A percentile compares a stretch with the other conserved stretches of the same genome.
Conservation (phyloP, 1,140 invertebrate genomes). For the Luehdorfia chinensis region DNA sequence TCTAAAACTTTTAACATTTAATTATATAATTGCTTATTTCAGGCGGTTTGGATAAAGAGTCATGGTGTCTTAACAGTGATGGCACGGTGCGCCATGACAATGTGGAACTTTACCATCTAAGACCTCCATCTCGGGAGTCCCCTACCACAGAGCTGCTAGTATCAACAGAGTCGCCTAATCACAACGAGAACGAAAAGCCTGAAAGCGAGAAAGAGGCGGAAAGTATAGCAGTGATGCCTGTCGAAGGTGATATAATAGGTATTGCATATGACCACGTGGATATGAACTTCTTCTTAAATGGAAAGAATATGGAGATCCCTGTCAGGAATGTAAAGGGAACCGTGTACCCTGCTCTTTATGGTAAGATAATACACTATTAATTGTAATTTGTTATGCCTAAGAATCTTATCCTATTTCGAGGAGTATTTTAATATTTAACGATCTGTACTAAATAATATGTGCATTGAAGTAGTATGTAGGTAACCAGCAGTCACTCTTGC, state of each 20-base stretch:
- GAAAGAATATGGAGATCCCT: constrained; percentile 90
- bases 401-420: too few species aligned
- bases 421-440: neutral
- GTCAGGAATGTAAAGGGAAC: constrained; percentile 93
- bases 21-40: constrained; percentile 33
- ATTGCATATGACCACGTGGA: constrained; percentile 98
- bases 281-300: constrained; percentile 97
- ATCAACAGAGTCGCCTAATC: constrained; percentile 42
- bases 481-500: too few species aligned
- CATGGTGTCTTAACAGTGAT: constrained; percentile 95
- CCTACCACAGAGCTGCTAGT: constrained; percentile 73
- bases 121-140: constrained; percentile 67
- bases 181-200: constrained; percentile 40
- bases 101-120: constrained; percentile 85
- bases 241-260: constrained; percentile 97
- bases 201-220: constrained; percentile 39
- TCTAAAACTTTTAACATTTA: too few species aligned
- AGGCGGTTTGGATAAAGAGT: constrained; percentile 91
- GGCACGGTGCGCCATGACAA: constrained; percentile 91
- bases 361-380: constrained; percentile 77
- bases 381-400: constrained; percentile 9
- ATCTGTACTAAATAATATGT: too few species aligned
- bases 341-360: constrained; percentile 95
- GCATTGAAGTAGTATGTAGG: too few species aligned
- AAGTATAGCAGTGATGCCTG: constrained; percentile 69